A percentile compares a stretch with the other conserved stretches of the same genome.
Evolutionary conservation across 2,113 vertebrate genomes (phyloP).

Genomic region (Naja naja): DNA sequence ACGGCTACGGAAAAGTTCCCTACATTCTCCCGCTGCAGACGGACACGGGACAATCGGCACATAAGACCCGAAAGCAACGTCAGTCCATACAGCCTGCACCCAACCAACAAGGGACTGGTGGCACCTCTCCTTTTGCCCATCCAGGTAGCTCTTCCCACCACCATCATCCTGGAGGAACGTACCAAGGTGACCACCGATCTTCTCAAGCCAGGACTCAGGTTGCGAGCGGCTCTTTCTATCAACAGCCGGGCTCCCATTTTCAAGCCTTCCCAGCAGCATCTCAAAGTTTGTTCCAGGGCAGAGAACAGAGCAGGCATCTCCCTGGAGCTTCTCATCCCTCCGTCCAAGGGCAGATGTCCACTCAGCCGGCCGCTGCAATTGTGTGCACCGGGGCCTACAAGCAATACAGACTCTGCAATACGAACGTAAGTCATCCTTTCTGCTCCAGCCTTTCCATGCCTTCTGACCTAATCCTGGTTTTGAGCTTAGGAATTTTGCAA

Average conservation of each 20-base stretch:
- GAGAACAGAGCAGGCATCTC: slow-evolving; percentile 40
- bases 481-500: background rate
- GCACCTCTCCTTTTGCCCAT: slow-evolving; percentile 40
- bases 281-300: slow-evolving; percentile 56
- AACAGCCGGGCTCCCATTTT: slow-evolving; percentile 53
- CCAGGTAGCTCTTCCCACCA: slow-evolving; percentile 34
- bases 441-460: background rate
- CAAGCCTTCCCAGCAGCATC: slow-evolving; percentile 54
- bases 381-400: slow-evolving; percentile 73
- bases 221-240: slow-evolving; percentile 75
- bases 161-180: slow-evolving; percentile 53
- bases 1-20: slow-evolving; percentile 86
- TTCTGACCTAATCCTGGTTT: background rate
- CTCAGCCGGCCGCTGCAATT: slow-evolving; percentile 70
- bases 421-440: slow-evolving; percentile 73
- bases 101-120: slow-evolving; percentile 28
- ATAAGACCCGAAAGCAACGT: slow-evolving; percentile 70
- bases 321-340: slow-evolving; percentile 40
- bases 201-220: slow-evolving; percentile 53
- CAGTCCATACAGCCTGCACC: slow-evolving; percentile 56
- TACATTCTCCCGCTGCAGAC: slow-evolving; percentile 80
- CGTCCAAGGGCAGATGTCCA: slow-evolving; percentile 59
- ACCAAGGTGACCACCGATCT: slow-evolving; percentile 52
- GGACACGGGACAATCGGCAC: slow-evolving; percentile 61
- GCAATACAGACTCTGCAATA: slow-evolving; percentile 86